Conservation (phyloP, 2,888 invertebrate genomes). For the Ormia ochracea region DNA sequence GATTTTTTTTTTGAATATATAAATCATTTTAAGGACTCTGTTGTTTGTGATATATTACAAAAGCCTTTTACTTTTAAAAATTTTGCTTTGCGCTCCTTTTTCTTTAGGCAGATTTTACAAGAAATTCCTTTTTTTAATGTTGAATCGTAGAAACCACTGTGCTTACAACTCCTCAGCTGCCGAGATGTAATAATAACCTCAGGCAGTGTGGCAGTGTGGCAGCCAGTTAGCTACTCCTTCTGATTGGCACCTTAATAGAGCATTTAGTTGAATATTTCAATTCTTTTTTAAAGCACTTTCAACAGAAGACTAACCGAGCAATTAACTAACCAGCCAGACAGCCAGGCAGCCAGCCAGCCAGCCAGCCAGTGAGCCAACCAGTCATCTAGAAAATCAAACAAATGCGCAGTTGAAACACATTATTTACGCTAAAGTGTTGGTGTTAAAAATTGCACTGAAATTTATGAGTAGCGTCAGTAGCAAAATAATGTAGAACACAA, state of each 20-base stretch:
- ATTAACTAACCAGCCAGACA: background rate
- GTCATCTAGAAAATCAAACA: conserved; percentile 7
- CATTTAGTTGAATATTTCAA: conserved; percentile 45
- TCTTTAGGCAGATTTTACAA: too few species aligned
- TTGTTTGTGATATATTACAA: too few species aligned
- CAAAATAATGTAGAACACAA: conserved; percentile 1
- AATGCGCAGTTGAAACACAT: conserved; percentile 21
- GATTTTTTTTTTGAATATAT: too few species aligned
- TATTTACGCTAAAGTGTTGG: conserved; percentile 23
- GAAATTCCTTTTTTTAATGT: too few species aligned
- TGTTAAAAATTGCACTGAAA: conserved; percentile 28
- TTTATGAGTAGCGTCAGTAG: conserved; percentile 48
- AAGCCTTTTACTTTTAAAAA: too few species aligned
- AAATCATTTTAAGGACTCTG: too few species aligned
- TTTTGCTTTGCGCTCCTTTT: too few species aligned
- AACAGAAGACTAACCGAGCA: background rate
- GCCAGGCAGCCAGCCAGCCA: background rate
- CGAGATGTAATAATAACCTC: conserved; percentile 6
- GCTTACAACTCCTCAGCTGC: background rate
- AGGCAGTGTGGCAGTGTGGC: background rate
- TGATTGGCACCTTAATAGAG: conserved; percentile 48
- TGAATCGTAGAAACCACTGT: conserved; percentile 33
- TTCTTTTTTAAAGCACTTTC: conserved; percentile 19
- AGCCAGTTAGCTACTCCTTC: conserved; percentile 30
- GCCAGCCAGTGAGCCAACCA: background rate